phyloP scores from a whole-genome alignment of 2,113 vertebrate genomes.

The Bubo bubo region DNA sequence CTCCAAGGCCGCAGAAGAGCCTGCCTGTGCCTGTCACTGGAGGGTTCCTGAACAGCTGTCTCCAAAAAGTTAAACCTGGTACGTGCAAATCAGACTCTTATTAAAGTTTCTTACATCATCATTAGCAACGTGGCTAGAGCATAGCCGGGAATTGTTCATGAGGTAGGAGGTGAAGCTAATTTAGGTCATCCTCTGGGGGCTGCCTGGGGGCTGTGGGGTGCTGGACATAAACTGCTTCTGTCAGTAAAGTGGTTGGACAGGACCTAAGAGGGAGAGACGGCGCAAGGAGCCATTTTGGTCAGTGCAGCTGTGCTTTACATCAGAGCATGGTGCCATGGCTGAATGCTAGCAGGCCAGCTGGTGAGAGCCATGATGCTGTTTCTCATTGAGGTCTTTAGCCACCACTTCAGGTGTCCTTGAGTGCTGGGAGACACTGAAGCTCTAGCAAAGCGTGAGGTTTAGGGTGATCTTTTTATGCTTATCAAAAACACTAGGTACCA shows the following conservation, averaged over 20 bases:
- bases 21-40: not conserved
- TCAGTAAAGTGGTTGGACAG: not conserved
- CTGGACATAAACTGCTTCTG: not conserved
- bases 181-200: not conserved
- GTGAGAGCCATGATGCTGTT: not conserved
- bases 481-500: not conserved
- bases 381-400: not conserved
- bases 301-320: not conserved
- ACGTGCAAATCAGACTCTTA: not conserved
- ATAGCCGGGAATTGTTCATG: not conserved
- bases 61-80: not conserved
- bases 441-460: not conserved
- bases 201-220: not conserved
- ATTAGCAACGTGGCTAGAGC: not conserved
- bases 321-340: not conserved
- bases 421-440: not conserved
- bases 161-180: not conserved
- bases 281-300: not conserved
- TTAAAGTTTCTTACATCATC: constrained; percentile 9
- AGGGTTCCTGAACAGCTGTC: not conserved
- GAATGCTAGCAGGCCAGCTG: not conserved
- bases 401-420: not conserved
- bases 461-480: not conserved
- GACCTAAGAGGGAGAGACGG: not conserved
- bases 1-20: not conserved